These are phyloP conservation scores for Linnaemya vulpina DNA, from an alignment of 2,888 invertebrate species.

Conservation along the genomic window DNA sequence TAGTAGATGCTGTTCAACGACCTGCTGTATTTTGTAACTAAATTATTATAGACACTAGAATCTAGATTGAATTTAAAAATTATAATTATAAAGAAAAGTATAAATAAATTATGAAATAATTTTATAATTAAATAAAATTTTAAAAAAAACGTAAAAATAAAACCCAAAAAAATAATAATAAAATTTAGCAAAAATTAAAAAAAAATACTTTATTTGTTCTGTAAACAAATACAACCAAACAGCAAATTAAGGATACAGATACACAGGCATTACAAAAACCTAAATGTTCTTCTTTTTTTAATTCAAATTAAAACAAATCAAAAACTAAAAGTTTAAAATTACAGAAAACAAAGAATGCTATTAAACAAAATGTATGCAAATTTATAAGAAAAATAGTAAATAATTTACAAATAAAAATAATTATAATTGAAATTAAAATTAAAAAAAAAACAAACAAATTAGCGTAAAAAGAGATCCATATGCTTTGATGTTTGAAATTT, in stretches of 20 bases:
- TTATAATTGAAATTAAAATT: conserved; percentile 20
- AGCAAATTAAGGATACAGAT: background rate
- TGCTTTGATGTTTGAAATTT: conserved; percentile 61
- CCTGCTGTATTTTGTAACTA: conserved; percentile 96
- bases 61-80: conserved; percentile 71
- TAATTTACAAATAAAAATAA: conserved; percentile 35
- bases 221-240: conserved; percentile 47
- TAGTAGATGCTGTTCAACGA: conserved; percentile 96
- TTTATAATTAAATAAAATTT: conserved; percentile 58
- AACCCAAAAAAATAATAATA: conserved; percentile 16
- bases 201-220: conserved; percentile 38
- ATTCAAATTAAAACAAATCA: background rate
- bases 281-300: conserved; percentile 50
- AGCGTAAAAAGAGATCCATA: conserved; percentile 43
- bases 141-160: conserved; percentile 39
- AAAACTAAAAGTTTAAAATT: conserved; percentile 7
- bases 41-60: conserved; percentile 74
- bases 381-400: background rate
- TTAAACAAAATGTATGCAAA: conserved; percentile 20
- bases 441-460: conserved; percentile 28
- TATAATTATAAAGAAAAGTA: conserved; percentile 38
- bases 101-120: conserved; percentile 58
- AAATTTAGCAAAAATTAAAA: conserved; percentile 55
- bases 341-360: conserved; percentile 27
- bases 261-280: background rate